phyloP scores from a whole-genome alignment of 2,797 vertebrate species.

The Aulostomus chinensis region DNA sequence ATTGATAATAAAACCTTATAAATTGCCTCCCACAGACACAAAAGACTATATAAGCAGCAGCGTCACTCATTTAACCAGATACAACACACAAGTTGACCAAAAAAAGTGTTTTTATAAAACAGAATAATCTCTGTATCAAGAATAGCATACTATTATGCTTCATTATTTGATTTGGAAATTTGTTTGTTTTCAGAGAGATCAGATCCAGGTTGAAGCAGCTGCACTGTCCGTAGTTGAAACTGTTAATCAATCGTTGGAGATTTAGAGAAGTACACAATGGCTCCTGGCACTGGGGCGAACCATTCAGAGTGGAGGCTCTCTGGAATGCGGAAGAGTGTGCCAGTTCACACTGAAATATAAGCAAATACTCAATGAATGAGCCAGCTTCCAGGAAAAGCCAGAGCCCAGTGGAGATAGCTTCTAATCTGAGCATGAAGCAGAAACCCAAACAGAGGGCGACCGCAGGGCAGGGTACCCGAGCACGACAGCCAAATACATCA shows the following conservation, averaged over 20 bases:
- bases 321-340: slow-evolving; percentile 51
- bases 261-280: slow-evolving; percentile 50
- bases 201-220: slow-evolving; percentile 39
- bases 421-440: slow-evolving; percentile 74
- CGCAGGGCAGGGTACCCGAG: slow-evolving; percentile 61
- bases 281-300: slow-evolving; percentile 48
- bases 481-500: slow-evolving; percentile 68
- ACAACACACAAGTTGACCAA: neutral
- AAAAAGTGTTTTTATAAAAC: slow-evolving; percentile 18
- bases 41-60: too few species aligned
- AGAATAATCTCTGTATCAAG: slow-evolving; percentile 16
- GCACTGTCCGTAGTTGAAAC: slow-evolving; percentile 5
- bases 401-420: slow-evolving; percentile 71
- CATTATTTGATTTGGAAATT: slow-evolving; percentile 37
- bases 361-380: slow-evolving; percentile 70
- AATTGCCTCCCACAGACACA: slow-evolving; percentile 17
- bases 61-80: too few species aligned
- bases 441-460: slow-evolving; percentile 70
- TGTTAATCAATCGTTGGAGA: slow-evolving; percentile 58
- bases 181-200: slow-evolving; percentile 29
- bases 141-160: slow-evolving; percentile 12
- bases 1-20: slow-evolving; percentile 14
- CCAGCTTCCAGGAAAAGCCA: slow-evolving; percentile 70
- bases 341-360: slow-evolving; percentile 73
- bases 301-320: slow-evolving; percentile 52